Percentiles rank a stretch among this genome's conserved stretches.
Conservation (phyloP, 2,797 vertebrate species). For the Euphonia xanthogaster region DNA sequence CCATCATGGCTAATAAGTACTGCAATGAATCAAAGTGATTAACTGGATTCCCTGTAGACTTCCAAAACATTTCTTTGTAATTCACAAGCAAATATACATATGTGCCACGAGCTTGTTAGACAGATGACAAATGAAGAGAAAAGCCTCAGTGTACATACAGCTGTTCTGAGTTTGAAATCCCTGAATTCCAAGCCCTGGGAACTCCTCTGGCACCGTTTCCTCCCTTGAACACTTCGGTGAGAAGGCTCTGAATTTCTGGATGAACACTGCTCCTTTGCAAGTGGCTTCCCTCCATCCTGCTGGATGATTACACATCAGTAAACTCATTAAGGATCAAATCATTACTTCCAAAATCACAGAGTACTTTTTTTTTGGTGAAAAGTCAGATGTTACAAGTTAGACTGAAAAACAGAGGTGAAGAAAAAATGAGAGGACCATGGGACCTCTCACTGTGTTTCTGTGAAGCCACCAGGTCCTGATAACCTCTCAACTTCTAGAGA, state of each 20-base stretch:
- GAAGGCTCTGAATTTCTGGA: not conserved
- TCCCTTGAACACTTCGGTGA: not conserved
- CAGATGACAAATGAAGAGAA: conserved; percentile 29
- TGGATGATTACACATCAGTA: not conserved
- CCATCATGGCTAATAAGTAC: conserved; percentile 12
- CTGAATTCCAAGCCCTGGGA: not conserved
- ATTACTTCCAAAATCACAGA: not conserved
- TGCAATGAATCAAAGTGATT: conserved; percentile 43
- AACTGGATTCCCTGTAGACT: conserved; percentile 6
- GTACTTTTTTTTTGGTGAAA: not conserved
- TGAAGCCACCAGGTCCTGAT: not conserved
- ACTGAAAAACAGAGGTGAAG: not conserved
- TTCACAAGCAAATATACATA: not conserved
- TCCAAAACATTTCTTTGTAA: conserved; percentile 5
- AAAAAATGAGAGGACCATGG: not conserved
- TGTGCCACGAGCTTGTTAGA: conserved; percentile 25
- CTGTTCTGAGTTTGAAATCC: not conserved
- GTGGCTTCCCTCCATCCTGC: not conserved
- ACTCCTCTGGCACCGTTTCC: not conserved
- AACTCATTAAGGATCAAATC: not conserved
- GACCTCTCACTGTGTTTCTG: not conserved
- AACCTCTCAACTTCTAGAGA: not conserved
- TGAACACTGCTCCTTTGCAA: not conserved
- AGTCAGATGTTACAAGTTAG: not conserved
- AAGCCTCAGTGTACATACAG: not conserved